Base-by-base conservation (phyloP, 2,888 invertebrate genomes). In the Scaptodrosophila latifasciaeformis region DNA sequence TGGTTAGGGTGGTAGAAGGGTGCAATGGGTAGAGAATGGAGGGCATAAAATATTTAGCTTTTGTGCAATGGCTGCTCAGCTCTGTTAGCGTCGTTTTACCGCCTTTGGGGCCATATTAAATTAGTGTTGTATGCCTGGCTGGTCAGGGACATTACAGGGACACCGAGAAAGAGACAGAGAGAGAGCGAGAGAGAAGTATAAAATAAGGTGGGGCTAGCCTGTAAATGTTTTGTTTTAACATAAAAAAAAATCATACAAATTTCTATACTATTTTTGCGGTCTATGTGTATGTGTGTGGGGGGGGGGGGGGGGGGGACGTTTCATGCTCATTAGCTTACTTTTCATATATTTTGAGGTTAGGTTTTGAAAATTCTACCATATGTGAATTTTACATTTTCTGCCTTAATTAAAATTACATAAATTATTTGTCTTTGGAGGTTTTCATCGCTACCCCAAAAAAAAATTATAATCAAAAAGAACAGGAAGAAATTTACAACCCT, bases 21-120 rank as follows among this genome's bases (percentile, higher is more conserved):
- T n/a, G n/a, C n/a, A n/a, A n/a, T n/a, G n/a, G n/a, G n/a, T n/a
- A n/a, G n/a, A n/a, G n/a, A n/a, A n/a, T n/a, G n/a, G n/a, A n/a
- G 29, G 39, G 29, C 45, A 71, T 72, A 44, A 79, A 74, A 72
- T 74, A 74, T 74, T 79, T 68, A 71, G 72, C 67, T 62, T 62
- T 75, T 62, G 74, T 78, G 68, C 65, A 65, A 61, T 24, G 24
- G 24, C 7, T 3, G 9, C 37, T 13, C 37, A n/a, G 15, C 37
- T 37, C 13, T 17, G 37, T 17, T 17, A 10, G 37, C 59, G 65
- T 49, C 40, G 19, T 68, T 59, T 66, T 59, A 58, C 60, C 57
- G 58, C 61, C 70, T 62, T 30, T 42, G 63, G 65, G 63, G 54
- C 53, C 58, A 61, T 51, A 78, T 71, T 70, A 72, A 75, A 75